Conservation (phyloP, 2,888 invertebrate genomes). For the Scrobipalpa atriplicella region DNA sequence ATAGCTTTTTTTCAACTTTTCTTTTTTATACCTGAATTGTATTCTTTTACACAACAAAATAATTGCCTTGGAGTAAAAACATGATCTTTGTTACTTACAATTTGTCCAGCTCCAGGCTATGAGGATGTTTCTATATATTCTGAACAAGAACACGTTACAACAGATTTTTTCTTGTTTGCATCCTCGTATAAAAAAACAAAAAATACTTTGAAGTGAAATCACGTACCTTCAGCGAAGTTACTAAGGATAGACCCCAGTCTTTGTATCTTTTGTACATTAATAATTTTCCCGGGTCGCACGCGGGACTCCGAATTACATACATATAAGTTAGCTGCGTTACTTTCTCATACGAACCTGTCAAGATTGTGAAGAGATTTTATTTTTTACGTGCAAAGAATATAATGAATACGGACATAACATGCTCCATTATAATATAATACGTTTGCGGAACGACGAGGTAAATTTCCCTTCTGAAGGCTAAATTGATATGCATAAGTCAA, state of each 20-base stretch:
- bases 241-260: slow-evolving; percentile 61
- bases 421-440: slow-evolving; percentile 56
- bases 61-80: not conserved
- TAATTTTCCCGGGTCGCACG: slow-evolving; percentile 65
- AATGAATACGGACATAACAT: slow-evolving; percentile 62
- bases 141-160: slow-evolving; percentile 51
- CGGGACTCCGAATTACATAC: slow-evolving; percentile 60
- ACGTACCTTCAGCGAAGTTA: slow-evolving; percentile 65
- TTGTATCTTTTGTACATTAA: slow-evolving; percentile 72
- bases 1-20: not conserved
- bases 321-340: slow-evolving; percentile 64
- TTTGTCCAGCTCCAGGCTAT: slow-evolving; percentile 47
- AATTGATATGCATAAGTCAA: slow-evolving; percentile 59
- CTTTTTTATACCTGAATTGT: not conserved
- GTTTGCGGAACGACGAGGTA: slow-evolving; percentile 43
- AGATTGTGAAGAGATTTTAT: slow-evolving; percentile 67
- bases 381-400: slow-evolving; percentile 75
- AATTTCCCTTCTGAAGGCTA: slow-evolving; percentile 42
- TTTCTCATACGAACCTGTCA: slow-evolving; percentile 69
- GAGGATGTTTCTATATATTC: slow-evolving; percentile 48
- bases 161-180: slow-evolving; percentile 50
- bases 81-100: slow-evolving; percentile 37
- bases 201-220: slow-evolving; percentile 66
- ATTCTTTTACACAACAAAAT: not conserved
- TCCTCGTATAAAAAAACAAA: slow-evolving; percentile 58